Percentiles rank a stretch among this genome's conserved stretches.
Evolutionary conservation across 2,888 invertebrate species (phyloP).

Genomic region (Macaria notata): DNA sequence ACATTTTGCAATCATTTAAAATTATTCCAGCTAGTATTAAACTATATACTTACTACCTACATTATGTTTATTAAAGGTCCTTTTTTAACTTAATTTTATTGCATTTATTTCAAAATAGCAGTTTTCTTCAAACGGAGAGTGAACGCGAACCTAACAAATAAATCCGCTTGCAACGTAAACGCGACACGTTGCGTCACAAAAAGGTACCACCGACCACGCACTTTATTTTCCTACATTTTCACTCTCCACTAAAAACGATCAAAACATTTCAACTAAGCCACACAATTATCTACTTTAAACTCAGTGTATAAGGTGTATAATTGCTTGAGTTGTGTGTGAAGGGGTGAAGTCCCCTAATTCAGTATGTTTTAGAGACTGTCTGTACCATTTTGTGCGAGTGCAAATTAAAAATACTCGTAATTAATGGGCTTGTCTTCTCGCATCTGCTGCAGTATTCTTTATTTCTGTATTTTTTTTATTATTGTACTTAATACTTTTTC

Average conservation of each 20-base stretch:
- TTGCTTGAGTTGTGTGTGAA: constrained; percentile 26
- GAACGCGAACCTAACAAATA: too few relatives aligned
- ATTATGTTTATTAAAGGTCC: too few relatives aligned
- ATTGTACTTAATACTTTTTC: background rate
- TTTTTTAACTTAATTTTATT: too few relatives aligned
- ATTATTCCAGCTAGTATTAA: too few relatives aligned
- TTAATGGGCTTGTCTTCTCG: constrained; percentile 9
- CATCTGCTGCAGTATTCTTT: constrained; percentile 28
- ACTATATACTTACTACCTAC: too few relatives aligned
- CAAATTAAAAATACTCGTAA: constrained; percentile 57
- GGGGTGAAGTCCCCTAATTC: constrained; percentile 60
- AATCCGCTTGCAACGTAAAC: background rate
- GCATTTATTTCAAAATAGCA: too few relatives aligned
- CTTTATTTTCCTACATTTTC: constrained; percentile 14
- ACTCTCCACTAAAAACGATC: constrained; percentile 22
- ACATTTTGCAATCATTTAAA: too few relatives aligned
- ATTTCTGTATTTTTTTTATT: background rate
- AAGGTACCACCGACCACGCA: background rate
- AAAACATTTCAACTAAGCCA: constrained; percentile 17
- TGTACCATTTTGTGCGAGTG: constrained; percentile 48
- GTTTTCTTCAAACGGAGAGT: too few relatives aligned
- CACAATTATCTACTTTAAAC: constrained; percentile 16
- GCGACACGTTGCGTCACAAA: background rate
- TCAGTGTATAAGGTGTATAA: constrained; percentile 10
- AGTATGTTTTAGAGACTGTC: constrained; percentile 37